phyloP scores from a whole-genome alignment of 2,888 invertebrate species.

The Orchesellides sinensis region DNA sequence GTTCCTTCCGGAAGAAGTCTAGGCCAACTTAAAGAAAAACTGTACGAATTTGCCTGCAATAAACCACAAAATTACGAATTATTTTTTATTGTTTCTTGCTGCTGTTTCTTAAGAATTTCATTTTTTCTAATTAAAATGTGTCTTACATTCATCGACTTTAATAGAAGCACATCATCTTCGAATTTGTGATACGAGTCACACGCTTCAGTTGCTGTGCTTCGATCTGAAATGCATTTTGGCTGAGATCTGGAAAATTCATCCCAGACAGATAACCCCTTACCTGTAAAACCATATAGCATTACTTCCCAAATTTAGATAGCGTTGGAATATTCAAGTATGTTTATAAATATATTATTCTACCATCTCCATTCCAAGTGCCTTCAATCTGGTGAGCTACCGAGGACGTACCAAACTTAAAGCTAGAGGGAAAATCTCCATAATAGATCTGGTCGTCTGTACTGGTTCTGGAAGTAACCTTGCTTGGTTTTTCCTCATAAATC shows the following conservation, averaged over 20 bases:
- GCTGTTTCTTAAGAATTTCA: not conserved
- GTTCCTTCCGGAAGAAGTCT: slow-evolving; percentile 77
- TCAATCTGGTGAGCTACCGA: slow-evolving; percentile 76
- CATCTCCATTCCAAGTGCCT: slow-evolving; percentile 76
- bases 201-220: slow-evolving; percentile 52
- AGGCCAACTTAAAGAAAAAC: slow-evolving; percentile 78
- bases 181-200: slow-evolving; percentile 70
- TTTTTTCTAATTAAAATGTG: not conserved
- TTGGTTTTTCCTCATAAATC: not conserved
- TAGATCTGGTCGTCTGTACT: not conserved
- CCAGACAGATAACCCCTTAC: slow-evolving; percentile 77
- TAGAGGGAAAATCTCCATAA: slow-evolving; percentile 69
- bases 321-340: not conserved
- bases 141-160: slow-evolving; percentile 67
- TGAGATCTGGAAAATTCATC: slow-evolving; percentile 76
- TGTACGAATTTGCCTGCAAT: slow-evolving; percentile 66
- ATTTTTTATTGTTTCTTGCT: not conserved
- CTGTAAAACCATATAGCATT: slow-evolving; percentile 68
- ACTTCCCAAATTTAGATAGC: not conserved
- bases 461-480: no score
- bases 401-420: slow-evolving; percentile 76
- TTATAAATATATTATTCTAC: slow-evolving; percentile 61
- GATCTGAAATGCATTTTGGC: slow-evolving; percentile 70
- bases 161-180: slow-evolving; percentile 62
- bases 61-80: slow-evolving; percentile 5